phyloP scores from a whole-genome alignment of 1,140 invertebrate genomes.

The Euwallacea similis region DNA sequence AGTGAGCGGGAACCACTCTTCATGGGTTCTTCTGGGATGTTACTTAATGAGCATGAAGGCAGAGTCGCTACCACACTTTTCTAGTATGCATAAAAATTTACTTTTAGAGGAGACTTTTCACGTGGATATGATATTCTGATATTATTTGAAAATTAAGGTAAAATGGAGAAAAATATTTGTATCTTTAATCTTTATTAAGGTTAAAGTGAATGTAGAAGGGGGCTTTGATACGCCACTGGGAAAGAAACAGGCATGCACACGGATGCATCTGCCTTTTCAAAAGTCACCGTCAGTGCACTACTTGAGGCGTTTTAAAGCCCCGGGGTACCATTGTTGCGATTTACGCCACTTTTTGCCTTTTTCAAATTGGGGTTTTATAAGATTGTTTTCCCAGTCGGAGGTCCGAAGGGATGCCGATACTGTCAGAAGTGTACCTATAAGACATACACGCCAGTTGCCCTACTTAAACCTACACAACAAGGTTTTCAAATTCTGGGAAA shows the following conservation, averaged over 20 bases:
- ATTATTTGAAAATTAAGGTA: too few species aligned
- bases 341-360: slow-evolving; percentile 30
- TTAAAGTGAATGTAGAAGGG: neutral
- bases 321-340: slow-evolving; percentile 22
- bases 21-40: neutral
- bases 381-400: slow-evolving; percentile 29
- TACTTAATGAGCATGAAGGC: neutral
- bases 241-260: neutral
- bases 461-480: too few species aligned
- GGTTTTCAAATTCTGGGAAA: slow-evolving; percentile 2
- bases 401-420: slow-evolving; percentile 1
- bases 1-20: neutral
- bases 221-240: neutral
- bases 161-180: too few species aligned
- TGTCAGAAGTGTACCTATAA: neutral
- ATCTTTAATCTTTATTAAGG: neutral
- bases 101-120: too few species aligned
- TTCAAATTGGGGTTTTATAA: slow-evolving; percentile 26
- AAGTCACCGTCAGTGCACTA: slow-evolving; percentile 20
- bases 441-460: too few species aligned
- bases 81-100: too few species aligned
- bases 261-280: slow-evolving; percentile 24
- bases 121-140: too few species aligned
- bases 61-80: neutral
- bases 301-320: slow-evolving; percentile 23